Percentiles rank a stretch among this genome's conserved stretches.
phyloP scores from a whole-genome alignment of 1,140 invertebrate species.

The Cydia strobilella region DNA sequence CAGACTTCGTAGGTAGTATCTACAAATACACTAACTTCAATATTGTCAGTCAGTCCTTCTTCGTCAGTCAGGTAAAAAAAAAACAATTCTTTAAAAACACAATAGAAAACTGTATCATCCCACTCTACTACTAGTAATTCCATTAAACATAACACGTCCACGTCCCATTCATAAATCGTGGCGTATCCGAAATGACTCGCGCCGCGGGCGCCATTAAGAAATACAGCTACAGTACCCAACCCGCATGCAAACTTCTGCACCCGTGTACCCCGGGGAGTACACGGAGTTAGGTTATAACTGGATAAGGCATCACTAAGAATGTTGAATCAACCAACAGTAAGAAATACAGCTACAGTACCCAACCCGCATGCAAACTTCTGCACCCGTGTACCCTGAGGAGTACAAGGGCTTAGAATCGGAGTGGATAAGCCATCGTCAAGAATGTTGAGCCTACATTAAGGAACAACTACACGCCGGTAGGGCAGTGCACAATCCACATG shows the following conservation, averaged over 20 bases:
- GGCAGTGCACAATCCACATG: no score
- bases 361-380: slow-evolving; percentile 56
- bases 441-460: no score
- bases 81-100: neutral
- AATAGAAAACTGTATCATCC: neutral
- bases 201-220: slow-evolving; percentile 60
- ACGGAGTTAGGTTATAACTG: slow-evolving; percentile 12
- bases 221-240: slow-evolving; percentile 49
- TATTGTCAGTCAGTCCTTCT: no score
- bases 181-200: slow-evolving; percentile 45
- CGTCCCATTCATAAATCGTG: slow-evolving; percentile 41
- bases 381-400: slow-evolving; percentile 64
- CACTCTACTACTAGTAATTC: neutral
- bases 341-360: no score
- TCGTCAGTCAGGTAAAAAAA: neutral
- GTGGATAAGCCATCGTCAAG: neutral
- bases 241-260: slow-evolving; percentile 65
- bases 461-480: no score
- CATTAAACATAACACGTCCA: slow-evolving; percentile 27
- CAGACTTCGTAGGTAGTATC: no score
- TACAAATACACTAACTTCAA: no score
- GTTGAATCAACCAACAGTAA: no score
- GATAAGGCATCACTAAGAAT: neutral
- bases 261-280: slow-evolving; percentile 63
- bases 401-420: slow-evolving; percentile 34